Evolutionary conservation across 2,797 vertebrate species (phyloP), one percentile per base, ranked within the genome.

Genomic region (Chelidonichthys spinosus): DNA sequence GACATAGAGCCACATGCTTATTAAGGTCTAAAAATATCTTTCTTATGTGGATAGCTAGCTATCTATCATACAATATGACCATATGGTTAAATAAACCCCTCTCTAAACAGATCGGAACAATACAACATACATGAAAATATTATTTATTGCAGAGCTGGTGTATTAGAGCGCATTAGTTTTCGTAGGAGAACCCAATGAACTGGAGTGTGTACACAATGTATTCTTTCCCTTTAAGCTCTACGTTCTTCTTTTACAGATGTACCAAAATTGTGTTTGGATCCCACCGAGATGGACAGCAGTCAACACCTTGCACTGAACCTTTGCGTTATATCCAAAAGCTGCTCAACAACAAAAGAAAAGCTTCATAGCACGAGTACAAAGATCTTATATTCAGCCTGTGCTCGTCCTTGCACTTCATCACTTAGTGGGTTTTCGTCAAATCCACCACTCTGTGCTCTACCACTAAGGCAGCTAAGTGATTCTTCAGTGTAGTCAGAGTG

Each of bases 21-120:
- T n/a, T n/a, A n/a, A n/a, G n/a, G n/a, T n/a, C n/a, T n/a, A n/a
- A n/a, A n/a, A n/a, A n/a, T n/a, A n/a, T 25, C 25, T 82, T 78
- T 84, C 85, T 82, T 72, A 89, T 84, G 73, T 88, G 68, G 75
- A 80, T 79, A 84, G 79, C 58, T 59, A 33, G 25, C 25, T 25
- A 25, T 25, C 25, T 25, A 25, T 25, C 25, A 25, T 25, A 25
- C 25, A 25, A 25, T 25, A 25, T 13, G 44, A 49, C 44, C 61
- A 37, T 0, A 35, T 5, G 11, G 32, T 35, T 47, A 25, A 50
- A 50, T 64, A n/a, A 39, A 39, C 35, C 13, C 17, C 7, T 39
- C 36, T 58, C 37, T 2, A 56, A 56, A 36, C 7, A 37, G 10
- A 35, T 32, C 18, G 33, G 5, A 33, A 54, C 4, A n/a, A 17